These are phyloP conservation scores for Heliocidaris erythrogramma DNA, from an alignment of 35 echinoderm and acorn worm genomes.

Conservation along the genomic window DNA sequence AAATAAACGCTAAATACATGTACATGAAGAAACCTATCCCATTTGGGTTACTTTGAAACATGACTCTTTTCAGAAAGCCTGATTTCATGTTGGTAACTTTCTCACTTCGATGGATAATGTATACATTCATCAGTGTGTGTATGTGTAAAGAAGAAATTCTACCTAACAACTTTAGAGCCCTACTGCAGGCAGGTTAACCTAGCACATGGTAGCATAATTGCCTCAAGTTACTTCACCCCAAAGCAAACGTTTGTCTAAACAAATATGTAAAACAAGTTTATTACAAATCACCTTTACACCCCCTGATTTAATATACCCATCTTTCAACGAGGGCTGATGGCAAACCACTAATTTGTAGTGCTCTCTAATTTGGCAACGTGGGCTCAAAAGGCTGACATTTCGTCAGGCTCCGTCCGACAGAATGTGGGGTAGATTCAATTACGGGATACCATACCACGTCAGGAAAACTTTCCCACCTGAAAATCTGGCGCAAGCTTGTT, in stretches of 20 bases:
- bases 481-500: conserved; percentile 20
- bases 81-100: too few relatives aligned
- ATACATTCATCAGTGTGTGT: too few relatives aligned
- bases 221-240: background rate
- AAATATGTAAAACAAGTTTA: background rate
- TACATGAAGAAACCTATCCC: too few relatives aligned
- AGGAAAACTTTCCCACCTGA: conserved; percentile 21
- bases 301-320: background rate
- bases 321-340: background rate
- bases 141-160: too few relatives aligned
- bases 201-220: background rate
- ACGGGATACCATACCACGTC: conserved; percentile 15
- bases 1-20: too few relatives aligned
- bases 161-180: background rate
- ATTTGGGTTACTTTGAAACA: too few relatives aligned
- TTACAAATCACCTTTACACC: background rate
- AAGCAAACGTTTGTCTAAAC: background rate
- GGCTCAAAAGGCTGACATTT: conserved; percentile 21
- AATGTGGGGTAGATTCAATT: conserved; percentile 16
- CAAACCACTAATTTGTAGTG: background rate
- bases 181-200: background rate
- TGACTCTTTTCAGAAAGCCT: too few relatives aligned
- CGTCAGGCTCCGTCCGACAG: background rate
- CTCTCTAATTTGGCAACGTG: conserved; percentile 8
- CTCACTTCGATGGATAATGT: too few relatives aligned